A percentile compares a stretch with the other conserved stretches of the same genome.
These are phyloP conservation scores for Thomomys bottae DNA, from an alignment of 2,113 vertebrate species.

Conservation along the genomic window DNA sequence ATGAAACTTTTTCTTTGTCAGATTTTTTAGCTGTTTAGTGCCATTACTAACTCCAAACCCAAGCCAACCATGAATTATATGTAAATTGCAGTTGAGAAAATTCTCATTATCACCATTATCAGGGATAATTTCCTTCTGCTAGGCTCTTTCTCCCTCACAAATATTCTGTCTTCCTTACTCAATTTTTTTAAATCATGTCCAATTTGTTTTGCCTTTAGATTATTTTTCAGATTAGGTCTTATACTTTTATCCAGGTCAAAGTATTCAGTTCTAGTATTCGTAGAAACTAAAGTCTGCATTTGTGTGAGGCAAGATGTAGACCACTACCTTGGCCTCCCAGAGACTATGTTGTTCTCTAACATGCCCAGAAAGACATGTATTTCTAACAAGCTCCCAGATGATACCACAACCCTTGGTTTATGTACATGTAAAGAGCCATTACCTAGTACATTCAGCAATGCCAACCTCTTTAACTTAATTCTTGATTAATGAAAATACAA, in stretches of 20 bases:
- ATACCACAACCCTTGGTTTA: neutral
- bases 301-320: neutral
- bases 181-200: no score
- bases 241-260: neutral
- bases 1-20: slow-evolving; percentile 7
- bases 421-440: neutral
- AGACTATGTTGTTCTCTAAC: no score
- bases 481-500: neutral
- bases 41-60: neutral
- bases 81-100: neutral
- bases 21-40: neutral
- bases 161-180: no score
- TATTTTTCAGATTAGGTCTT: neutral
- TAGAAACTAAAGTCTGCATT: no score
- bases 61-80: neutral
- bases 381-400: neutral
- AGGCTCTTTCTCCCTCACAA: neutral
- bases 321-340: neutral
- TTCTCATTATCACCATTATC: neutral
- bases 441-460: neutral
- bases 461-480: neutral
- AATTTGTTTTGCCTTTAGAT: no score
- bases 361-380: neutral
- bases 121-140: neutral
- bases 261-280: no score